Percentiles rank a stretch among this genome's conserved stretches.
phyloP scores from a whole-genome alignment of 2,888 invertebrate species.

The Melieria omissa region DNA sequence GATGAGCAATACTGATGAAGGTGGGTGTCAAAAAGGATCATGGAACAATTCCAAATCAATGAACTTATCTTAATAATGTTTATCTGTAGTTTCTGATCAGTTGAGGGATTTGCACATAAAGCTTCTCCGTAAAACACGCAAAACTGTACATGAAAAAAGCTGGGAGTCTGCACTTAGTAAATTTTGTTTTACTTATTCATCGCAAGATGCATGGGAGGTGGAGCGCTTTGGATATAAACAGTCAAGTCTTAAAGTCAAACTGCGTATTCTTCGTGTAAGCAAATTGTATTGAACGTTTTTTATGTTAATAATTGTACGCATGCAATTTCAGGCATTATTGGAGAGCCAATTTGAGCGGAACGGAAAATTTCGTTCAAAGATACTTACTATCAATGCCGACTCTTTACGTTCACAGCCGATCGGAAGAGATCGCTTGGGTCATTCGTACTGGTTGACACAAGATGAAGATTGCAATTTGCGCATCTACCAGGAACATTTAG shows the following conservation, averaged over 20 bases:
- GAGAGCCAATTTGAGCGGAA: slow-evolving; percentile 97
- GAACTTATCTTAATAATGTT: background rate
- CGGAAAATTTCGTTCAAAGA: slow-evolving; percentile 89
- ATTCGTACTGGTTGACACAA: slow-evolving; percentile 93
- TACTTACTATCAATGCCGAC: slow-evolving; percentile 80
- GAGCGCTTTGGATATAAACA: slow-evolving; percentile 96
- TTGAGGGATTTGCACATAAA: slow-evolving; percentile 90
- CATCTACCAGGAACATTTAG: slow-evolving; percentile 94
- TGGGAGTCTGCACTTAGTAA: slow-evolving; percentile 93
- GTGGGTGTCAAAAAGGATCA: slow-evolving; percentile 68
- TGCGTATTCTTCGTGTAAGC: slow-evolving; percentile 87
- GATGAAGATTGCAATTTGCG: slow-evolving; percentile 90
- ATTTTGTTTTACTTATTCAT: slow-evolving; percentile 88
- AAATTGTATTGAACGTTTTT: background rate
- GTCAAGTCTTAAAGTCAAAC: slow-evolving; percentile 86
- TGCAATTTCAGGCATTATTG: slow-evolving; percentile 77
- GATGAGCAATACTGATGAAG: slow-evolving; percentile 88
- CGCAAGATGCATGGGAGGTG: slow-evolving; percentile 94
- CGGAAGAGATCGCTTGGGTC: slow-evolving; percentile 90
- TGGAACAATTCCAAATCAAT: background rate
- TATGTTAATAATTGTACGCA: background rate
- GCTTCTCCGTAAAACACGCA: slow-evolving; percentile 86
- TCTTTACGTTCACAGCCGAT: slow-evolving; percentile 89
- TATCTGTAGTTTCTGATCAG: slow-evolving; percentile 79
- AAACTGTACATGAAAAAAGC: slow-evolving; percentile 83